Percentiles rank a stretch among this genome's conserved stretches.
Conservation (phyloP, 2,888 invertebrate genomes). For the Phyllotreta striolata region DNA sequence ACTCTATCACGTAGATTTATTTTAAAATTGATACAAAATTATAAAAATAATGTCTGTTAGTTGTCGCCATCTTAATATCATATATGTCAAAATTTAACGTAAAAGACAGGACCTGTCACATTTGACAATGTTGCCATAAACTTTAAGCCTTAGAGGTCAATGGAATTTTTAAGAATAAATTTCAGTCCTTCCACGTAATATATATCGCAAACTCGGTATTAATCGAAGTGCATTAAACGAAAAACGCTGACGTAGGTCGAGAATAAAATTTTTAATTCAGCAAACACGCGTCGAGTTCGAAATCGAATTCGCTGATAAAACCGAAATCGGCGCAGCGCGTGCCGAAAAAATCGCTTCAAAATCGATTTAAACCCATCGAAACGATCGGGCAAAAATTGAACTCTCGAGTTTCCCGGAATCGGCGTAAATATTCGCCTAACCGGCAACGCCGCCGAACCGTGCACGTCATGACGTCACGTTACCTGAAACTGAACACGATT, state of each 20-base stretch:
- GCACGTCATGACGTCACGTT: constrained; percentile 51
- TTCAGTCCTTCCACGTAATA: no score
- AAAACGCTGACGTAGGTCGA: constrained; percentile 21
- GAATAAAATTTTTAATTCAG: constrained; percentile 27
- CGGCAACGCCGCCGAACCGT: constrained; percentile 20
- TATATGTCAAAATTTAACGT: no score
- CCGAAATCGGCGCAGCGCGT: constrained; percentile 32
- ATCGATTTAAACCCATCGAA: not conserved
- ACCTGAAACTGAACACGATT: constrained; percentile 56
- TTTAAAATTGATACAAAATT: no score
- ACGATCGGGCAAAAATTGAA: not conserved
- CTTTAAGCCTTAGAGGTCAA: not conserved
- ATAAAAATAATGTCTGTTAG: not conserved
- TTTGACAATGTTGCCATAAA: no score
- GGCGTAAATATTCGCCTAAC: not conserved
- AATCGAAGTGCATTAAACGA: not conserved
- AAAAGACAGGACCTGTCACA: no score
- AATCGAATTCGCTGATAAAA: constrained; percentile 37
- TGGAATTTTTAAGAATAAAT: no score
- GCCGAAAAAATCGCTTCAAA: constrained; percentile 33
- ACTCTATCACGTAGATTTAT: no score
- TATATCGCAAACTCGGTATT: not conserved
- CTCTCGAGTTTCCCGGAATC: constrained; percentile 28
- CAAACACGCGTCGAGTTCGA: constrained; percentile 26
- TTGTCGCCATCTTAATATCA: no score